Base-by-base conservation (phyloP, 2,797 vertebrate genomes). In the Melanotaenia maccullochi region DNA sequence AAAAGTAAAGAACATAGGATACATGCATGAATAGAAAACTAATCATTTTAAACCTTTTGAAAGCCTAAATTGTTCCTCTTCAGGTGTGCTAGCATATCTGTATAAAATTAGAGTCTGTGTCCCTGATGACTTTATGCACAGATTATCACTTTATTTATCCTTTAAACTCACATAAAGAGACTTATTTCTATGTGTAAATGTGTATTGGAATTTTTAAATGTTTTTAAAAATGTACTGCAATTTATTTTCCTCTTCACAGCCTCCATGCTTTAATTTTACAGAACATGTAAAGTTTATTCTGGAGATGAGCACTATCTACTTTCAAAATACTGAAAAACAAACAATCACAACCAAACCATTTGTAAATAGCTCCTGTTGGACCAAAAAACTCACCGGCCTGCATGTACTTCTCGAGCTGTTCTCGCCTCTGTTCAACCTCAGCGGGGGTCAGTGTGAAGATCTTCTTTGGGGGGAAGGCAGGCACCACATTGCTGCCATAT, bases 381-480 rank as follows among this genome's bases (percentile, higher is more conserved):
- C 36, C 42, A 60, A 83, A 72, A 47, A 79, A 92, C 97, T 96
- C 78, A 99, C 98, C 97, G 22, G 97, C 96, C 91, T 99, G 98
- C 97, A 99, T 99, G 93, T 99, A 99, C 74, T 99, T 99, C 94
- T 99, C 97, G 87, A 99, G 93, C 93, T 96, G 97, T 65, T 99
- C 97, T 78, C 98, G 92, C 35, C 97, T 95, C 88, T 99, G 97
- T 82, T 99, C 98, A 1, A 99, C 96, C 90, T 99, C 97, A 0
- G 94, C 95, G 0, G 97, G 95, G 1, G 97, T 99, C 75, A 99
- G 95, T 0, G 97, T 97, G 92, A 99, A 99, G 89, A 99, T 96
- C 93, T 99, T 99, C 94, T 99, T 99, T 9, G 97, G 98, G 30
- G 98, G 98, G 85, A 99, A 99, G 33, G 96, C 88, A 28, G 97